Evolutionary conservation across 2,113 vertebrate species (phyloP).

Genomic region (Equus przewalskii): DNA sequence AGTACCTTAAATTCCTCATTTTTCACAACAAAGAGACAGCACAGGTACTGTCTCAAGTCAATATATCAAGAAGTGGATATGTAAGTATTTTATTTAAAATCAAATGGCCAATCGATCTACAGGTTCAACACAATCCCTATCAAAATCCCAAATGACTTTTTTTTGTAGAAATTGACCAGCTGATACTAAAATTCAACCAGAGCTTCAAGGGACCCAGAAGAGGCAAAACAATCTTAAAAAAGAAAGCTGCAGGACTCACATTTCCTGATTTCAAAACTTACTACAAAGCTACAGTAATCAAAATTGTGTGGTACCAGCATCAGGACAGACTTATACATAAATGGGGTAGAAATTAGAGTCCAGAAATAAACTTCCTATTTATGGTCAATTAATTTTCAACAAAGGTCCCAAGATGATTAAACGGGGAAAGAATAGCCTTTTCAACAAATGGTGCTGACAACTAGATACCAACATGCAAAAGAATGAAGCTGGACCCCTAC

Average conservation of each 20-base stretch:
- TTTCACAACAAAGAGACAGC: neutral
- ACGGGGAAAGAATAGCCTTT: neutral
- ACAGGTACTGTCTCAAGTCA: neutral
- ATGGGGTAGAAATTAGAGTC: neutral
- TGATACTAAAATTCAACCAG: neutral
- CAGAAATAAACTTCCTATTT: neutral
- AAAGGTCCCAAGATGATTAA: neutral
- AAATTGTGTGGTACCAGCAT: neutral
- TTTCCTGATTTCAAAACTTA: neutral
- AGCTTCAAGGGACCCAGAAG: neutral
- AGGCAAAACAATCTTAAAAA: neutral
- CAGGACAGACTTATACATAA: neutral
- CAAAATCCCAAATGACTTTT: neutral
- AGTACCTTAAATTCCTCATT: neutral
- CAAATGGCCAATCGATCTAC: neutral
- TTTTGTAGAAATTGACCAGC: neutral
- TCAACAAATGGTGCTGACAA: neutral
- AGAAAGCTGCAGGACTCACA: neutral
- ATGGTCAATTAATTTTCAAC: neutral
- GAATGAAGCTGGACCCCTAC: neutral
- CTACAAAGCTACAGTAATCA: neutral
- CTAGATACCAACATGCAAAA: neutral
- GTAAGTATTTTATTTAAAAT: neutral
- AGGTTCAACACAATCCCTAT: neutral
- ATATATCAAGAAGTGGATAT: neutral